Conservation (phyloP, 2,797 vertebrate species). For the Fratercula arctica region DNA sequence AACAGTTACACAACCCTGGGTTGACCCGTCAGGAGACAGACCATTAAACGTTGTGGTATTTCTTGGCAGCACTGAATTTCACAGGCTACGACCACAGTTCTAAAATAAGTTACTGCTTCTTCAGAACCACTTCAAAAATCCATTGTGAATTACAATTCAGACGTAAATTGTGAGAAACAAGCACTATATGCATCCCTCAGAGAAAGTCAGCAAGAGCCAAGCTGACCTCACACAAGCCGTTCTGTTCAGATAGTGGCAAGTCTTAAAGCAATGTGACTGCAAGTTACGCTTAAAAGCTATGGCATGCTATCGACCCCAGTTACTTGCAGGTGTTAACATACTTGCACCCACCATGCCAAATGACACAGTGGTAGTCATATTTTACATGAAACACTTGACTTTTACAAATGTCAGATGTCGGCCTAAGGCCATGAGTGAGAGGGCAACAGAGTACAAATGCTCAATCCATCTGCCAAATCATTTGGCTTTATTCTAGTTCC, state of each 20-base stretch:
- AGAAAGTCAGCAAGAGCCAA: background rate
- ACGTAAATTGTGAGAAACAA: background rate
- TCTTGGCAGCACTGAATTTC: background rate
- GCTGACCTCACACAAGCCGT: rapidly evolving
- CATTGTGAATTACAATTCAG: background rate
- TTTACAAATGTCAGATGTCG: background rate
- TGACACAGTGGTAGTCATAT: background rate
- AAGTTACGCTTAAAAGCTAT: background rate
- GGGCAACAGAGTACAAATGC: background rate
- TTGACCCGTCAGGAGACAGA: background rate
- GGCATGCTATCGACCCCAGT: rapidly evolving
- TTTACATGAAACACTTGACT: background rate
- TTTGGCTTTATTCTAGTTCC: background rate
- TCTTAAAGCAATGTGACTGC: background rate
- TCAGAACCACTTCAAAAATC: background rate
- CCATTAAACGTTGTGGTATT: background rate
- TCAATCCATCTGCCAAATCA: background rate
- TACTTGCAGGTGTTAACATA: background rate
- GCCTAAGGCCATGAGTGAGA: background rate
- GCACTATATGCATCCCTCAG: background rate
- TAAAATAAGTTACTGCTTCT: background rate
- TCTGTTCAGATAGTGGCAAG: background rate
- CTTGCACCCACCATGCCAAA: background rate
- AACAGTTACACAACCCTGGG: background rate
- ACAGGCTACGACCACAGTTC: background rate